phyloP scores from a whole-genome alignment of 2,888 invertebrate genomes.

The Cantharis flavilabris region DNA sequence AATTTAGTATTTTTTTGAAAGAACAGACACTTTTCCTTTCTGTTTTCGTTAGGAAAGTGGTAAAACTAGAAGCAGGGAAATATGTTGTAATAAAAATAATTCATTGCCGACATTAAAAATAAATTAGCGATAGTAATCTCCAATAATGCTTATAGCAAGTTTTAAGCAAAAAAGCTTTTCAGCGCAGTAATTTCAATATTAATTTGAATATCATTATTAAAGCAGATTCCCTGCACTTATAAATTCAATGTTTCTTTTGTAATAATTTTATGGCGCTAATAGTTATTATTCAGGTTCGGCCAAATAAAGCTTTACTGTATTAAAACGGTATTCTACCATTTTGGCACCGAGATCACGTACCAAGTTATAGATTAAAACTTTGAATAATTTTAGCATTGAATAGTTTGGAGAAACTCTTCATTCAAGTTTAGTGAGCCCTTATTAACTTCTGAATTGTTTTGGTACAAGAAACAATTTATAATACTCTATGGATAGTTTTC shows the following conservation, averaged over 20 bases:
- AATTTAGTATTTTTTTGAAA: neutral
- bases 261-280: neutral
- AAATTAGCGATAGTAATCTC: neutral
- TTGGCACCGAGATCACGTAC: neutral
- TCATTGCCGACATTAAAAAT: neutral
- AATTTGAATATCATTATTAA: neutral
- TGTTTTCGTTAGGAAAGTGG: neutral
- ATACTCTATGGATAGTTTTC: neutral
- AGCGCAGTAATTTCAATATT: neutral
- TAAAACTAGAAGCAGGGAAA: neutral
- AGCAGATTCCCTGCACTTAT: neutral
- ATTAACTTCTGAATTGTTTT: neutral
- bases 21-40: neutral
- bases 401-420: neutral
- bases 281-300: neutral
- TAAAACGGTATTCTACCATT: neutral
- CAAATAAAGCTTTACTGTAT: neutral
- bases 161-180: neutral
- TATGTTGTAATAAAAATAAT: neutral
- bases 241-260: neutral
- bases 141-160: neutral
- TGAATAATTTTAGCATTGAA: neutral
- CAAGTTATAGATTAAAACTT: neutral
- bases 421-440: neutral
- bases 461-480: neutral